phyloP scores from a whole-genome alignment of 2,888 invertebrate genomes.

The Conchocele bisecta region DNA sequence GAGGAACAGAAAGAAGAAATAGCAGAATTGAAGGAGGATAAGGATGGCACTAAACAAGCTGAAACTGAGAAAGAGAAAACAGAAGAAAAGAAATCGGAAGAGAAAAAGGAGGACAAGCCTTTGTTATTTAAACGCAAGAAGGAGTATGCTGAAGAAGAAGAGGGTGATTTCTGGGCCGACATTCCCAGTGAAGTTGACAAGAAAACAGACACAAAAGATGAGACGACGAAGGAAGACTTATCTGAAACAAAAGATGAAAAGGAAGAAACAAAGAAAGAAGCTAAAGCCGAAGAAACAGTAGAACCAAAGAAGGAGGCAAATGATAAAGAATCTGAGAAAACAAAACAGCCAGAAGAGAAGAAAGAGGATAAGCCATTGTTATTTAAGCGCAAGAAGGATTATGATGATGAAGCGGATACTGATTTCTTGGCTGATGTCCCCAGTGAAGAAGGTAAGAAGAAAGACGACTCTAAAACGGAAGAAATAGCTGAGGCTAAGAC shows the following conservation, averaged over 20 bases:
- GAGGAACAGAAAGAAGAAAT: not conserved
- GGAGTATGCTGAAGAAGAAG: constrained; percentile 46
- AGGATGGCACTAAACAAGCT: not conserved
- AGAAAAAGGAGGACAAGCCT: constrained; percentile 21
- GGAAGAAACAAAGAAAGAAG: not conserved
- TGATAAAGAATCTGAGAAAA: not conserved
- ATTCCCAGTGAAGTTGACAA: constrained; percentile 30
- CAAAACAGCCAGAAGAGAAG: constrained; percentile 11
- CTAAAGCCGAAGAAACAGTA: not conserved
- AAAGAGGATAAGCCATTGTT: constrained; percentile 27
- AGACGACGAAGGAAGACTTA: not conserved
- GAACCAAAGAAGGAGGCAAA: constrained; percentile 1
- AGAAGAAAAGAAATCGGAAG: constrained; percentile 17
- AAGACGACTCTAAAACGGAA: constrained; percentile 25
- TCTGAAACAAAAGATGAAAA: not conserved
- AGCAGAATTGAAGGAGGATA: not conserved
- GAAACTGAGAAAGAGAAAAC: constrained; percentile 1
- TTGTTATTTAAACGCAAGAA: constrained; percentile 36
- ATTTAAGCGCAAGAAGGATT: constrained; percentile 42
- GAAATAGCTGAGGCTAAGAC: constrained; percentile 9
- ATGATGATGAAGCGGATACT: constrained; percentile 44
- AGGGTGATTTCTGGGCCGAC: constrained; percentile 43
- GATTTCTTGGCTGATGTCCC: constrained; percentile 34
- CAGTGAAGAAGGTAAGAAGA: constrained; percentile 14
- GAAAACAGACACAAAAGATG: constrained; percentile 12